Conservation (phyloP, 2,888 invertebrate species). For the Yponomeuta plumbellus region DNA sequence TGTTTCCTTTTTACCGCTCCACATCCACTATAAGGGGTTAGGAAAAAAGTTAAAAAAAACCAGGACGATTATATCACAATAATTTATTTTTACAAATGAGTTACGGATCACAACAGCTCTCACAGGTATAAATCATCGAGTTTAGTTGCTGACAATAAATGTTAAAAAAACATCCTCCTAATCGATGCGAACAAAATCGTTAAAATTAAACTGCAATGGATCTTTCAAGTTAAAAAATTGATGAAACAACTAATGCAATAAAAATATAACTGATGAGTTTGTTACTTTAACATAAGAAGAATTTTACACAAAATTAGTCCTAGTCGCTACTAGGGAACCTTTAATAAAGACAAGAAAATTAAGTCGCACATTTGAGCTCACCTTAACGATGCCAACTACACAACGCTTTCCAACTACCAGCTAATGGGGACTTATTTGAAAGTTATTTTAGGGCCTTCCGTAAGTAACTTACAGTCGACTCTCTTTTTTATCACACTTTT, state of each 20-base stretch:
- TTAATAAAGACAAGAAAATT: constrained; percentile 26
- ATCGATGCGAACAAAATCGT: constrained; percentile 35
- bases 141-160: constrained; percentile 44
- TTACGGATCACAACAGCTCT: constrained; percentile 70
- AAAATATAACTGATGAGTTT: constrained; percentile 16
- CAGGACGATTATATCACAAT: constrained; percentile 67
- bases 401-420: constrained; percentile 51
- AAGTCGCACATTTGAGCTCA: constrained; percentile 63
- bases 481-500: no score
- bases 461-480: no score
- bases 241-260: constrained; percentile 23
- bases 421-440: neutral
- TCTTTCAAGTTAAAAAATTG: constrained; percentile 30
- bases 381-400: constrained; percentile 36
- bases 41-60: neutral
- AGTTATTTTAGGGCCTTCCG: no score
- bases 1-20: no score
- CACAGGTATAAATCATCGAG: constrained; percentile 55
- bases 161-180: constrained; percentile 45
- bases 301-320: constrained; percentile 3
- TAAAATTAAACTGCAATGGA: constrained; percentile 31
- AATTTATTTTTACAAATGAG: constrained; percentile 77
- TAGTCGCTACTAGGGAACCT: neutral
- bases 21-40: neutral
- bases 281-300: neutral